Conservation (phyloP, 2,888 invertebrate species). For the Oscheius sp. region DNA sequence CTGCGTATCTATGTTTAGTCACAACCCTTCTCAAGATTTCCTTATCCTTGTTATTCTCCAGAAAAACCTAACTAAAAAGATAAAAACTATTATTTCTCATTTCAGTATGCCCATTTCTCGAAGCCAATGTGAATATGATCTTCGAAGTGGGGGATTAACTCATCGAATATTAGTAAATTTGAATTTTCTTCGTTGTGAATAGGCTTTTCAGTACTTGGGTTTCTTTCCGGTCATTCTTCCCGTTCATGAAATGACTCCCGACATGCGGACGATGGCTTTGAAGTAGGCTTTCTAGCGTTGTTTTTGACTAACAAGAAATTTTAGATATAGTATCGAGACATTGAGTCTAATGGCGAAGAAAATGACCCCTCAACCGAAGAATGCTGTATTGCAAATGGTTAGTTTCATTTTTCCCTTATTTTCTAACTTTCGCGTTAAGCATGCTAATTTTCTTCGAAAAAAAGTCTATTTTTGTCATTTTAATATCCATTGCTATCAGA, state of each 20-base stretch:
- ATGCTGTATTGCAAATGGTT: slow-evolving; percentile 8
- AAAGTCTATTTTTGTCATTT: too few species aligned
- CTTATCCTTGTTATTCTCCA: too few species aligned
- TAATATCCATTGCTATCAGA: too few species aligned
- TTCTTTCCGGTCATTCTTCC: slow-evolving; percentile 2
- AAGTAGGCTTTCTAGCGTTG: background rate
- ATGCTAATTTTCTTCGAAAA: too few species aligned
- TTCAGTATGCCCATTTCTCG: background rate
- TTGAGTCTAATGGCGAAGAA: background rate
- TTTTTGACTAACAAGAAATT: background rate
- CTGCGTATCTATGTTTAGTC: too few species aligned
- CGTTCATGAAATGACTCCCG: slow-evolving; percentile 16
- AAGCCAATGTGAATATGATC: slow-evolving; percentile 5
- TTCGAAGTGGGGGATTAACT: background rate
- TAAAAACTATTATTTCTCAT: too few species aligned
- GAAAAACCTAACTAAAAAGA: too few species aligned
- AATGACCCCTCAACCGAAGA: background rate
- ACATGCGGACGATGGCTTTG: background rate
- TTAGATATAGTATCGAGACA: background rate
- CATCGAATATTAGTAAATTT: background rate
- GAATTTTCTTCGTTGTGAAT: background rate
- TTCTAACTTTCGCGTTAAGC: too few species aligned
- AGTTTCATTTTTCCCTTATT: too few species aligned
- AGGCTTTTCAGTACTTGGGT: slow-evolving; percentile 8
- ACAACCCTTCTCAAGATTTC: too few species aligned